These are phyloP conservation scores for Labeo calbasu DNA, from an alignment of 2,797 vertebrate species.

Conservation along the genomic window DNA sequence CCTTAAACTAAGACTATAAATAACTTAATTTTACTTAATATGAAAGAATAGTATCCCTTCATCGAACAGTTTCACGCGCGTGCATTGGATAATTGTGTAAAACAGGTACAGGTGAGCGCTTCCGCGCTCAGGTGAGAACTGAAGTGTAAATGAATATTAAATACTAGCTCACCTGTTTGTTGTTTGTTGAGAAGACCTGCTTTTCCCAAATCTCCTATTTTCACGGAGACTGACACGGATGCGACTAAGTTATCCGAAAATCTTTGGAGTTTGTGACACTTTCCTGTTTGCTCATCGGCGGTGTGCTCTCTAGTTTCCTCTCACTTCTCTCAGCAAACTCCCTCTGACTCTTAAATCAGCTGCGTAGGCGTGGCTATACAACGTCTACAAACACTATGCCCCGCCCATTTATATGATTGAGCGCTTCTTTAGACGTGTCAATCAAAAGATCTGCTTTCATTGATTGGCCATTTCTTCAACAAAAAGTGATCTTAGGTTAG, in stretches of 20 bases:
- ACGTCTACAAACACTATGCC: not conserved
- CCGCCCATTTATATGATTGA: constrained; percentile 28
- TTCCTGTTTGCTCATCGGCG: constrained; percentile 43
- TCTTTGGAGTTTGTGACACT: constrained; percentile 1
- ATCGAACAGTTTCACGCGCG: not conserved
- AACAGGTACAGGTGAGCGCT: not conserved
- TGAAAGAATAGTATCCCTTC: not conserved
- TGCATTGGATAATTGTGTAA: not conserved
- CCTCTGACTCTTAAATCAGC: constrained; percentile 49
- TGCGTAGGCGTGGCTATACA: constrained; percentile 51
- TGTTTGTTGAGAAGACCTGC: constrained; percentile 13
- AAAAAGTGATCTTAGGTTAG: too few species aligned
- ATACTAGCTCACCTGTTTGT: constrained; percentile 21
- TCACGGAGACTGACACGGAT: constrained; percentile 34
- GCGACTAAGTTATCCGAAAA: constrained; percentile 14
- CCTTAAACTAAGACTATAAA: not conserved
- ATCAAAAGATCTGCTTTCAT: constrained; percentile 27
- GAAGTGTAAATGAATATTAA: not conserved
- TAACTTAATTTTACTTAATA: not conserved
- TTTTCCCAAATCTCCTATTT: constrained; percentile 52
- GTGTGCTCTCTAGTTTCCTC: constrained; percentile 14
- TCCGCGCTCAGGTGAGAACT: not conserved
- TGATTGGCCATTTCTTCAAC: constrained; percentile 61
- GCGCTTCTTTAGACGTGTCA: not conserved
- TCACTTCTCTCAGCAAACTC: constrained; percentile 7